These are phyloP conservation scores for Cylloceria caligata DNA, from an alignment of 2,888 invertebrate genomes.

Conservation along the genomic window DNA sequence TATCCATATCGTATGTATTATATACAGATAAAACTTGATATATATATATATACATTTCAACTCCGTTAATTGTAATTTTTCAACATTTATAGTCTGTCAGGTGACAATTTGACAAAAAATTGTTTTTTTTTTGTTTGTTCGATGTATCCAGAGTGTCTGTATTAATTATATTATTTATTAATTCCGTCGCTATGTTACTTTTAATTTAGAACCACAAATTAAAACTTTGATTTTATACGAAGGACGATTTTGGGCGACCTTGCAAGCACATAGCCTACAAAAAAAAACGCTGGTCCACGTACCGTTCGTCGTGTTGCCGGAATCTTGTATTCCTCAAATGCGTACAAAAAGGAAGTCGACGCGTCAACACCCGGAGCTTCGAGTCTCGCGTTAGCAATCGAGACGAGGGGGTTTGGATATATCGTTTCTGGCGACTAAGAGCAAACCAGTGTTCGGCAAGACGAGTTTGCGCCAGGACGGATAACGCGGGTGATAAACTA, in stretches of 20 bases:
- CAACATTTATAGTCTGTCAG: slow-evolving; percentile 4
- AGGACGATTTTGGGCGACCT: not conserved
- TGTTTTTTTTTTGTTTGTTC: not conserved
- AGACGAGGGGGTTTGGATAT: slow-evolving; percentile 1
- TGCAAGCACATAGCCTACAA: not conserved
- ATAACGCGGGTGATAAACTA: slow-evolving; percentile 70
- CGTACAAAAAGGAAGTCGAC: slow-evolving; percentile 4
- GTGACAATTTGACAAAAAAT: slow-evolving; percentile 7
- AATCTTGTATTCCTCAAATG: slow-evolving; percentile 26
- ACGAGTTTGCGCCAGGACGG: slow-evolving; percentile 54
- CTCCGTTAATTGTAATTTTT: slow-evolving; percentile 7
- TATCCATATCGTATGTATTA: not conserved
- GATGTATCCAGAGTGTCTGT: slow-evolving; percentile 8
- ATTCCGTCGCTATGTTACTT: not conserved
- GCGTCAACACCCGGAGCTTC: not conserved
- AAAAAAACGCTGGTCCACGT: not conserved
- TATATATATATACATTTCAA: slow-evolving; percentile 34
- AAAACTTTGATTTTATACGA: slow-evolving; percentile 10
- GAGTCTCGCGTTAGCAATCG: slow-evolving; percentile 11
- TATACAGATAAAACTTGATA: slow-evolving; percentile 9
- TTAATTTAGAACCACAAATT: slow-evolving; percentile 34
- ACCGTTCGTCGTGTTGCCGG: not conserved
- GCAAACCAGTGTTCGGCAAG: slow-evolving; percentile 74
- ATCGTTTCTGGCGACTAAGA: slow-evolving; percentile 68
- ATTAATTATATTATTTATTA: not conserved